Conservation (phyloP, 2,113 vertebrate species). For the Chinchilla lanigera region DNA sequence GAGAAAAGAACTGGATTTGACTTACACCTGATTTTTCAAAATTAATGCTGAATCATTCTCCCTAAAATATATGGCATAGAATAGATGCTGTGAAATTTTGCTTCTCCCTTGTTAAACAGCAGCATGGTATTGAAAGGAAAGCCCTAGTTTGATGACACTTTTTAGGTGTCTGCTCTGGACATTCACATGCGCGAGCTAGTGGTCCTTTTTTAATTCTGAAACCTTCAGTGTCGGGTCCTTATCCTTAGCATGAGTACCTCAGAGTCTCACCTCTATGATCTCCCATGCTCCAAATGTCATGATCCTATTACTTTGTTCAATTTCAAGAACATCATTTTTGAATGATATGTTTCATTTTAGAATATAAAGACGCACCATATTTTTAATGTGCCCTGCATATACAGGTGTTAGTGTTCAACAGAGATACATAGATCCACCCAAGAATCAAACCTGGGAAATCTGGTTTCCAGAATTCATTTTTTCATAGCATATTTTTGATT, state of each 20-base stretch:
- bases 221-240: neutral
- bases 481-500: neutral
- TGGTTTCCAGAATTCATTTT: slow-evolving; percentile 38
- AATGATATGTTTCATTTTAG: slow-evolving; percentile 4
- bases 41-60: neutral
- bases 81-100: neutral
- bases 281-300: neutral
- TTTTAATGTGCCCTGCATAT: neutral
- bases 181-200: accelerated
- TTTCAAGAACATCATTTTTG: slow-evolving; percentile 20
- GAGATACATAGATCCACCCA: neutral
- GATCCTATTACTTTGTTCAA: neutral
- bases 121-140: neutral
- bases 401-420: neutral
- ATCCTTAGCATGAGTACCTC: neutral
- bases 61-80: neutral
- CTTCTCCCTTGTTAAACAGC: neutral
- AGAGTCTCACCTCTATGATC: neutral
- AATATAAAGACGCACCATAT: neutral
- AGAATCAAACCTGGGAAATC: neutral
- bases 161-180: neutral
- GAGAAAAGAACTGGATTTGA: neutral
- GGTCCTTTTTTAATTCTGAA: neutral
- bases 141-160: neutral
- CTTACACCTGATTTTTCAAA: slow-evolving; percentile 40